Base-by-base conservation (phyloP, 92 coral and sea anemone species). In the Meandrina meandrites region DNA sequence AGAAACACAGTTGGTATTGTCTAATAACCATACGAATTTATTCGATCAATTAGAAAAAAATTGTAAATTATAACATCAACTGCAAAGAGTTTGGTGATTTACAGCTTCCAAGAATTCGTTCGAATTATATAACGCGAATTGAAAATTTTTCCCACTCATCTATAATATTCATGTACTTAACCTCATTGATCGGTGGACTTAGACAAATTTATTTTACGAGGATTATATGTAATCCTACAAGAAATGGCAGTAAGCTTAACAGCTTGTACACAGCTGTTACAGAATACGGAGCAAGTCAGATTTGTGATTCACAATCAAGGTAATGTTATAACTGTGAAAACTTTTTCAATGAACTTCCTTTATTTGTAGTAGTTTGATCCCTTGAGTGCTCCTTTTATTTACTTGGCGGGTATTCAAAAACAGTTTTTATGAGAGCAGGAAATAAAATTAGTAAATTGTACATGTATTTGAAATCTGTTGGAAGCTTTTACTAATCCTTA, bases 201-300 rank as follows among this genome's bases (percentile, higher is more conserved):
- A 24, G 18, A 28, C 34, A 66, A 64, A 9, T 54, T 66, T 27
- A 0, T 10, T 73, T 54, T 50, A 24, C 45, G 13, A 19, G 28
- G 64, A 78, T 78, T 78, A 50, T 31, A 16, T 19, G 5, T 79
- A 30, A 79, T 51, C 82, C 50, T 79, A 21, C 15, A 31, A 36
- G 19, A 35, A 37, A 35, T 73, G 27, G 14, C 2, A 9, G n/a
- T 19, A 24, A 37, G 31, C 78, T 11, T 8, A 40, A 75, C 81
- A 78, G 60, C 81, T 31, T 53, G 30, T 78, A 16, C 42, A 78
- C 81, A 79, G 82, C 82, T 79, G 82, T 54, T 32, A 4, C 69
- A 56, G 15, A 22, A 18, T 1, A 76, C 57, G 18, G 13, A 27
- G 14, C 53, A 75, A 15, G 21, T 74, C 32, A 37, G 27, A 35